A percentile compares a stretch with the other conserved stretches of the same genome.
Evolutionary conservation across 2,113 vertebrate genomes (phyloP).

Genomic region (Lophochroa leadbeateri): DNA sequence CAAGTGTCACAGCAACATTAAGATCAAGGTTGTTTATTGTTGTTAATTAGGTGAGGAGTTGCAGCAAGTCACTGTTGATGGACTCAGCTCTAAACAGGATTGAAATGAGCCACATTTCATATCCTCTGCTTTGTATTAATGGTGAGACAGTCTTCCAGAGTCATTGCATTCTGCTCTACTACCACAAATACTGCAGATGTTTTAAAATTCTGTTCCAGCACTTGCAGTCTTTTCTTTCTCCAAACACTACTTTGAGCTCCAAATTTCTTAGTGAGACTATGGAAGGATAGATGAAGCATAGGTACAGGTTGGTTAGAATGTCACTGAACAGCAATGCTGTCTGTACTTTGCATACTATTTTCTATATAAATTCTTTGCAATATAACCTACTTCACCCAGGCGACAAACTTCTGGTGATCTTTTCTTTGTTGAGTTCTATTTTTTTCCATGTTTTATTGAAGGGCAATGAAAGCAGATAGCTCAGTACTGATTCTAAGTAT

Average conservation of each 20-base stretch:
- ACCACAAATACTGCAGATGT: neutral
- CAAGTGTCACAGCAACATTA: neutral
- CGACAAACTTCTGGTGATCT: neutral
- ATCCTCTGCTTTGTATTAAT: neutral
- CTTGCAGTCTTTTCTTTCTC: neutral
- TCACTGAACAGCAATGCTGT: neutral
- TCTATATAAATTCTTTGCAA: neutral
- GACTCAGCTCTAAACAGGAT: neutral
- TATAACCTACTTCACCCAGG: neutral
- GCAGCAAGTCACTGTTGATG: neutral
- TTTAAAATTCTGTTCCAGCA: neutral
- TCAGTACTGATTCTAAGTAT: neutral
- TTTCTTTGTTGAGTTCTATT: neutral
- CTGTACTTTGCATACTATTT: neutral
- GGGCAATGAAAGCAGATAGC: neutral
- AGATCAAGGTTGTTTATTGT: neutral
- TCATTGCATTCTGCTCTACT: neutral
- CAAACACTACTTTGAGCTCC: neutral
- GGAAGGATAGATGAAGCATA: neutral
- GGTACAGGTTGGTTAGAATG: neutral
- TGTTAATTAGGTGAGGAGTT: slow-evolving; percentile 26
- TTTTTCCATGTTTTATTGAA: neutral
- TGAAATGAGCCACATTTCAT: neutral
- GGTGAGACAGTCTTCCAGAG: neutral
- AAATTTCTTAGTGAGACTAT: neutral